phyloP scores from a whole-genome alignment of 2,797 vertebrate species.

The Nannoperca australis region DNA sequence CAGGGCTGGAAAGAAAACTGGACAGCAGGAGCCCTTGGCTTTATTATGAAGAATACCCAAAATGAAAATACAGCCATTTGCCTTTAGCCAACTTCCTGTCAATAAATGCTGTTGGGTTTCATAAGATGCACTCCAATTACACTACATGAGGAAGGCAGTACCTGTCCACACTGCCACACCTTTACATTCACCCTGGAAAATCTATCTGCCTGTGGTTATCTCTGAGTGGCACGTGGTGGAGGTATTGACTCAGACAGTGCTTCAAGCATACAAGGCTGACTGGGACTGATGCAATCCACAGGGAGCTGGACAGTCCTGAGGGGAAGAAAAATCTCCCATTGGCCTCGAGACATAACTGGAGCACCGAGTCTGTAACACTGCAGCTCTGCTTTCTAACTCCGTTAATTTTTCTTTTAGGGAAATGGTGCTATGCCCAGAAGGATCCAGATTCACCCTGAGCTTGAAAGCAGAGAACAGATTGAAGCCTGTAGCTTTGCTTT shows the following conservation, averaged over 20 bases:
- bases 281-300: conserved; percentile 75
- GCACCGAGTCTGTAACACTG: conserved; percentile 61
- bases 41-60: neutral
- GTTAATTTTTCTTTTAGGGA: conserved; percentile 37
- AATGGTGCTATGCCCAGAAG: conserved; percentile 59
- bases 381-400: conserved; percentile 49
- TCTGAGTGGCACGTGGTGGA: conserved; percentile 69
- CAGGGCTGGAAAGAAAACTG: neutral
- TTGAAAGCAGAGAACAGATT: conserved; percentile 50
- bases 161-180: conserved; percentile 33
- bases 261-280: conserved; percentile 59
- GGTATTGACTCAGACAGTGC: conserved; percentile 71
- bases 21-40: neutral
- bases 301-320: conserved; percentile 75
- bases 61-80: neutral
- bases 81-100: neutral
- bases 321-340: conserved; percentile 65
- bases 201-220: conserved; percentile 68
- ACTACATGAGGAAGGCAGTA: conserved; percentile 9
- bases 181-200: conserved; percentile 40
- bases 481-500: conserved; percentile 56
- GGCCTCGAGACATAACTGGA: conserved; percentile 77
- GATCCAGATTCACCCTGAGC: conserved; percentile 55
- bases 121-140: conserved; percentile 18
- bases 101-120: conserved; percentile 7